phyloP scores from a whole-genome alignment of 2,797 vertebrate species.

The Xerus rutilus region DNA sequence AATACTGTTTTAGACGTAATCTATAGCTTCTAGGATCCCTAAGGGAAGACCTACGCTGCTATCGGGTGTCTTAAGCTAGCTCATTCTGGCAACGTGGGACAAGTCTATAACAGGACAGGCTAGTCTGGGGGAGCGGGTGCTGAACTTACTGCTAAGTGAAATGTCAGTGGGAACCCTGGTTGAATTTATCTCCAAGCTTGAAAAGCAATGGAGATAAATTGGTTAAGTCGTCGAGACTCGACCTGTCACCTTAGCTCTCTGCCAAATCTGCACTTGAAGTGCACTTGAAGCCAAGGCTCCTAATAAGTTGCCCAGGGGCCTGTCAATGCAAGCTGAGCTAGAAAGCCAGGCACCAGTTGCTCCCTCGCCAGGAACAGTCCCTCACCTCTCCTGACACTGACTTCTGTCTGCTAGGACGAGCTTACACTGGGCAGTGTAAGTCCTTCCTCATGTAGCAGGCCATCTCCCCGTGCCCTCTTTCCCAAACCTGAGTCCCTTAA shows the following conservation, averaged over 20 bases:
- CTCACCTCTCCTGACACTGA: fast-evolving
- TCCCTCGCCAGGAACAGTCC: fast-evolving
- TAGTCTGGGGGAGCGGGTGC: not conserved
- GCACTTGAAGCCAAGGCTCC: too few relatives aligned
- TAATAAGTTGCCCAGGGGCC: fast-evolving
- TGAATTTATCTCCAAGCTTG: not conserved
- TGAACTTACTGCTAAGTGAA: not conserved
- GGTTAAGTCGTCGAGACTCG: fast-evolving
- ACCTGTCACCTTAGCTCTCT: not conserved
- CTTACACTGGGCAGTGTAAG: too few relatives aligned
- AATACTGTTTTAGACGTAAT: too few relatives aligned
- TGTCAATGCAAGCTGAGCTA: fast-evolving
- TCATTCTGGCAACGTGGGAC: not conserved
- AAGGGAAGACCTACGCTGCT: not conserved
- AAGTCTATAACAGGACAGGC: fast-evolving
- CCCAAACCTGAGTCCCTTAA: not conserved
- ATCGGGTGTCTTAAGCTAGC: too few relatives aligned
- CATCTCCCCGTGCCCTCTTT: not conserved
- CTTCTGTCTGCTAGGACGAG: not conserved
- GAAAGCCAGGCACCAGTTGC: not conserved
- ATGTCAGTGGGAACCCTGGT: not conserved
- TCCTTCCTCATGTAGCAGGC: fast-evolving
- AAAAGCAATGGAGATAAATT: not conserved
- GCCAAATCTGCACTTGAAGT: not conserved
- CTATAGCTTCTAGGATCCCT: not conserved